phyloP scores from a whole-genome alignment of 2,113 vertebrate species.

The Perca fluviatilis region DNA sequence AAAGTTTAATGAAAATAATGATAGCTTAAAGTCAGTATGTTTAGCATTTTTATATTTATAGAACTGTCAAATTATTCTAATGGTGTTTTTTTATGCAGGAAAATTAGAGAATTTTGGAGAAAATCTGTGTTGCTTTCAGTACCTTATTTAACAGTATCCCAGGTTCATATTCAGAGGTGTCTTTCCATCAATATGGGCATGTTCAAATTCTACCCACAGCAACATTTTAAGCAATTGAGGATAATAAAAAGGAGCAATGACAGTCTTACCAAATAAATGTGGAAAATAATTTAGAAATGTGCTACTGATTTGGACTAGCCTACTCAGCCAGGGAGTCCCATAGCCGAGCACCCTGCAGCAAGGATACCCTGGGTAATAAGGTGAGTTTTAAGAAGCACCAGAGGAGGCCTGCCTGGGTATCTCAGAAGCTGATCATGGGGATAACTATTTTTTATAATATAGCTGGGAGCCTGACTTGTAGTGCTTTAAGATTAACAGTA shows the following conservation, averaged over 20 bases:
- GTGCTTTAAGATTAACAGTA: background rate
- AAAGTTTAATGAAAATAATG: slow-evolving; percentile 9
- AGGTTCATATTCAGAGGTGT: background rate
- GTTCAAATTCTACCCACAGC: background rate
- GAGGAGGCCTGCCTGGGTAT: slow-evolving; percentile 28
- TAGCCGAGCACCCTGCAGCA: background rate
- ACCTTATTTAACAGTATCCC: background rate
- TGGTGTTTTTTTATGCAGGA: background rate
- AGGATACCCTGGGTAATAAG: background rate
- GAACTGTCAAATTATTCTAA: background rate
- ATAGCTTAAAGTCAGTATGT: background rate
- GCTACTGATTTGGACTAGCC: background rate
- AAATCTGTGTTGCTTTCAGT: background rate
- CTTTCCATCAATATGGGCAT: background rate
- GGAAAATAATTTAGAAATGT: background rate
- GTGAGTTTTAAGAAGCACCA: background rate
- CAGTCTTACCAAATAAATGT: background rate
- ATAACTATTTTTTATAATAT: slow-evolving; percentile 24
- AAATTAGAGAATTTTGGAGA: background rate
- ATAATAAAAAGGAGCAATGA: background rate
- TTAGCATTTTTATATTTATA: background rate
- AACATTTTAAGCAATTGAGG: background rate
- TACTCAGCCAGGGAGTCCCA: background rate
- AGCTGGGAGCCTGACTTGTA: slow-evolving; percentile 1
- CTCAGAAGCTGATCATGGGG: slow-evolving; percentile 1